Percentiles rank a stretch among this genome's conserved stretches.
These are phyloP conservation scores for Heterohyrax brucei DNA, from an alignment of 2,797 vertebrate species.

Conservation along the genomic window DNA sequence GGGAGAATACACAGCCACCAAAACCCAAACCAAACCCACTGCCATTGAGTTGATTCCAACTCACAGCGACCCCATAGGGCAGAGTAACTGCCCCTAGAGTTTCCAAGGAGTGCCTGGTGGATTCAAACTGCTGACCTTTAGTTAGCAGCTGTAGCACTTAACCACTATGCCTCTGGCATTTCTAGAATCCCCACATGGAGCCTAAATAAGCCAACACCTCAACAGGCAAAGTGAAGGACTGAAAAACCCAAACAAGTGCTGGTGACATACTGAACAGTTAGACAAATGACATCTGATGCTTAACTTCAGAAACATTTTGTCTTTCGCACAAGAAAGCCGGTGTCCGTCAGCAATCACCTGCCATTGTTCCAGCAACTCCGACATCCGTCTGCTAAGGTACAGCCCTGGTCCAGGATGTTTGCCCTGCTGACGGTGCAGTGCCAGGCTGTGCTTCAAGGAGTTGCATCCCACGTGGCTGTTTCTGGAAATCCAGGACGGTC, in stretches of 20 bases:
- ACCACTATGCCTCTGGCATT: too few species aligned
- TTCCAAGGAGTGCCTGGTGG: too few species aligned
- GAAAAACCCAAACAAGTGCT: neutral
- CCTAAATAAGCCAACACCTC: neutral
- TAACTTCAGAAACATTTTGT: neutral
- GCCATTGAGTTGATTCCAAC: too few species aligned
- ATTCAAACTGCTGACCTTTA: too few species aligned
- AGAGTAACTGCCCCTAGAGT: too few species aligned
- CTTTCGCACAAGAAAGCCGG: too few species aligned
- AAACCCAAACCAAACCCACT: neutral
- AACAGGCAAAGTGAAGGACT: neutral
- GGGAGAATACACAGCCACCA: too few species aligned
- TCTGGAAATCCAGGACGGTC: neutral
- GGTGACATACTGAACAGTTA: neutral
- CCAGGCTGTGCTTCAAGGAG: neutral
- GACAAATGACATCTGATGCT: neutral
- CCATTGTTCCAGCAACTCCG: too few species aligned
- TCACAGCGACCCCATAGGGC: too few species aligned
- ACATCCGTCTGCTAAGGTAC: neutral
- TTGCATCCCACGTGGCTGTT: neutral
- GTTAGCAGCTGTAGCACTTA: too few species aligned
- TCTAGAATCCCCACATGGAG: neutral
- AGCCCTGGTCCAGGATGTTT: neutral
- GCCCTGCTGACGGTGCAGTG: neutral
- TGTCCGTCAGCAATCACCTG: neutral